Evolutionary conservation across 2,113 vertebrate genomes (phyloP).

Genomic region (Oxyura jamaicensis): DNA sequence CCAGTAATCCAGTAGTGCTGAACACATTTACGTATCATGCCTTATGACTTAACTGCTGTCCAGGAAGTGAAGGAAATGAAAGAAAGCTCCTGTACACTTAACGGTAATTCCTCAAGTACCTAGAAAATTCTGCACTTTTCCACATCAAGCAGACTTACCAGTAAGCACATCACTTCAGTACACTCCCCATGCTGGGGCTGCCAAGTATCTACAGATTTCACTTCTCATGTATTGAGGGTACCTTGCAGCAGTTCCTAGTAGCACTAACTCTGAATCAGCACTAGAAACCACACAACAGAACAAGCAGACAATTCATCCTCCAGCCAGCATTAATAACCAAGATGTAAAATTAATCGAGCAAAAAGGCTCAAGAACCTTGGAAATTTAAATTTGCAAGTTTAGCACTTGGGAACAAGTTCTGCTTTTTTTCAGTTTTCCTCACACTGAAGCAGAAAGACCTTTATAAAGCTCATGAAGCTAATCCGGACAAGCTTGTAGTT

Average conservation of each 20-base stretch:
- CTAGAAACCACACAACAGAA: neutral
- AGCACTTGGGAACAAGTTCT: neutral
- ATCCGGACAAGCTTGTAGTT: neutral
- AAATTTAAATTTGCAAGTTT: neutral
- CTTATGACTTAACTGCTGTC: neutral
- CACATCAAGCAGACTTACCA: neutral
- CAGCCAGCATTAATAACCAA: neutral
- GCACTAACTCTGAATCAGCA: neutral
- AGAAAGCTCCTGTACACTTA: neutral
- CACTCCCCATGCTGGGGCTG: neutral
- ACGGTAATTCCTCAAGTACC: neutral
- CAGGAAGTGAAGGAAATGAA: neutral
- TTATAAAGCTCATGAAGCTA: neutral
- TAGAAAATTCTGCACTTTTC: neutral
- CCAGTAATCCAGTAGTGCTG: neutral
- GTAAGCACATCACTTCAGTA: neutral
- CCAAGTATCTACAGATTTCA: too few relatives aligned
- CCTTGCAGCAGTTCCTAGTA: neutral
- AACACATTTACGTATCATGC: neutral
- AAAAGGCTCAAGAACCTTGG: neutral
- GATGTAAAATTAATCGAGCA: neutral
- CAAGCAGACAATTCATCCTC: neutral
- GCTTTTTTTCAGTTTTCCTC: neutral
- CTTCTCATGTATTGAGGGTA: neutral
- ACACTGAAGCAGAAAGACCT: neutral